A percentile compares a stretch with the other conserved stretches of the same genome.
Conservation (phyloP, 2,797 vertebrate genomes). For the Crenuchus spilurus region DNA sequence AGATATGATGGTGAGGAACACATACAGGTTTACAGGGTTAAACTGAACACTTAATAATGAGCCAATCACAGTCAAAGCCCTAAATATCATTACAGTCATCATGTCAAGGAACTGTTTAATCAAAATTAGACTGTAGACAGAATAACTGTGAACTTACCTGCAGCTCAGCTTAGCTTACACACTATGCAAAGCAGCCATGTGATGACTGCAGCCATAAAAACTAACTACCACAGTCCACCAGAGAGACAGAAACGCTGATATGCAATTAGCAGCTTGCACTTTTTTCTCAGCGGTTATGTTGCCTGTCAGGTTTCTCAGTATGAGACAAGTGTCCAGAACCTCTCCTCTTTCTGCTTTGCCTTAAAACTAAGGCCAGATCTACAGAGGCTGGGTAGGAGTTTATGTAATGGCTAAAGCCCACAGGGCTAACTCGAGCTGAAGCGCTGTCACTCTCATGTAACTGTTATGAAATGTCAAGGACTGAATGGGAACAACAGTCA, state of each 20-base stretch:
- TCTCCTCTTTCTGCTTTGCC: not conserved
- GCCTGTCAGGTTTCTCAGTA: not conserved
- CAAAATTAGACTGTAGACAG: too few relatives aligned
- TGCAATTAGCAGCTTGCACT: slow-evolving; percentile 22
- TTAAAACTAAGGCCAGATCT: not conserved
- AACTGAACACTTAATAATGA: too few relatives aligned
- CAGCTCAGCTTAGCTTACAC: too few relatives aligned
- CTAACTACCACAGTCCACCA: not conserved
- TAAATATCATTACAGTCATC: too few relatives aligned
- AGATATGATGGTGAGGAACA: too few relatives aligned
- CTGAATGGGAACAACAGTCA: not conserved
- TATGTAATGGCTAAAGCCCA: not conserved
- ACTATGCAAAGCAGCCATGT: too few relatives aligned
- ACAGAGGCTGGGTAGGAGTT: not conserved
- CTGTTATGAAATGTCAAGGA: not conserved
- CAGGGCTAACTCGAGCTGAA: slow-evolving; percentile 3
- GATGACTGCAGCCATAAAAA: not conserved
- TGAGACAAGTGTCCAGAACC: not conserved
- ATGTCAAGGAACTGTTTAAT: too few relatives aligned
- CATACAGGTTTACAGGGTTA: too few relatives aligned
- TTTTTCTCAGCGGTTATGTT: not conserved
- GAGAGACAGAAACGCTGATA: slow-evolving; percentile 11
- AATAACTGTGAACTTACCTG: too few relatives aligned
- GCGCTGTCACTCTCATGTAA: not conserved
- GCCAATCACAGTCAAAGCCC: too few relatives aligned